These are phyloP conservation scores for Hypomesus transpacificus DNA, from an alignment of 2,113 vertebrate species.

Conservation along the genomic window DNA sequence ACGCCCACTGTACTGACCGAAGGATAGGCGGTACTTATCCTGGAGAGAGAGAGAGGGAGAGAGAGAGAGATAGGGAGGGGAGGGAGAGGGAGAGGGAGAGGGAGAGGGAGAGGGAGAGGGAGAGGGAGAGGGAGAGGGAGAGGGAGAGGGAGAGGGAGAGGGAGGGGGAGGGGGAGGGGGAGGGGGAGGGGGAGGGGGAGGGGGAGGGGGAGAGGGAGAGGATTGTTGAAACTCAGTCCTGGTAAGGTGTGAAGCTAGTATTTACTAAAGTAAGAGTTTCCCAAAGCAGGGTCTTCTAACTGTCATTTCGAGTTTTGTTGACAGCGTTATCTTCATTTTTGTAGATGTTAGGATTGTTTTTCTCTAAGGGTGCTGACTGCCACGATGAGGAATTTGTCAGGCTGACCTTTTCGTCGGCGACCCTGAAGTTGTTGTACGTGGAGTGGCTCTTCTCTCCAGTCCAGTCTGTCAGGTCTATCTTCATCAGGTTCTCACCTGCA, in stretches of 20 bases:
- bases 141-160: not conserved
- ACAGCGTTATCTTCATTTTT: not conserved
- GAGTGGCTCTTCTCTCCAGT: slow-evolving; percentile 74
- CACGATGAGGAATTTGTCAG: not conserved
- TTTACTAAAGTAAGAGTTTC: too few species aligned
- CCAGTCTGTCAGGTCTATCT: slow-evolving; percentile 89
- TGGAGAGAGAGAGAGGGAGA: slow-evolving; percentile 34
- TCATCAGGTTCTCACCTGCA: slow-evolving; percentile 77
- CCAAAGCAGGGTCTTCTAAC: too few species aligned
- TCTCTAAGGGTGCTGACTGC: not conserved
- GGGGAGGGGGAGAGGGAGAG: not conserved
- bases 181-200: not conserved
- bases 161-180: not conserved
- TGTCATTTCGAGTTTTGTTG: not conserved
- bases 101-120: not conserved
- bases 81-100: not conserved
- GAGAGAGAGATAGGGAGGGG: not conserved
- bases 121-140: not conserved
- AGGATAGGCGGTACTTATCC: slow-evolving; percentile 83
- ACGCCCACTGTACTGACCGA: slow-evolving; percentile 77
- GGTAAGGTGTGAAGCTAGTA: too few species aligned
- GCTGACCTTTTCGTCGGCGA: slow-evolving; percentile 75
- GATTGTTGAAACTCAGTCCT: too few species aligned
- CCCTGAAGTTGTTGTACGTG: slow-evolving; percentile 81
- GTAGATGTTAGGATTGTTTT: not conserved